Percentiles rank a stretch among this genome's conserved stretches.
Evolutionary conservation across 2,888 invertebrate genomes (phyloP).

Genomic region (Cinara cedri): DNA sequence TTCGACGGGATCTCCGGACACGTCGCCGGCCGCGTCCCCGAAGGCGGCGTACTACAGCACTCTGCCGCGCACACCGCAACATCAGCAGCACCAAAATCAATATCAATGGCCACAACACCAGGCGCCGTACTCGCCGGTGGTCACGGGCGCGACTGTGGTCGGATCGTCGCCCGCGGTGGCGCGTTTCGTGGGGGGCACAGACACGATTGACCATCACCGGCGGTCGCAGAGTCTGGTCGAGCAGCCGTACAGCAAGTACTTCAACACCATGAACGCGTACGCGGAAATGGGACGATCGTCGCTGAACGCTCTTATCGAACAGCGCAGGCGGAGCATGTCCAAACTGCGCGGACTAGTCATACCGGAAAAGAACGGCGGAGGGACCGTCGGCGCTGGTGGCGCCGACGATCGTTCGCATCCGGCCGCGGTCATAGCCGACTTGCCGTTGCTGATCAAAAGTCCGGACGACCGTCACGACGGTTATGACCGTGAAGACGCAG

Average conservation of each 20-base stretch:
- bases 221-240: conserved; percentile 67
- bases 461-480: conserved; percentile 61
- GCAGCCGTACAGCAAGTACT: conserved; percentile 65
- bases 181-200: conserved; percentile 60
- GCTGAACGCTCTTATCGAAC: conserved; percentile 77
- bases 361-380: conserved; percentile 69
- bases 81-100: conserved; percentile 19
- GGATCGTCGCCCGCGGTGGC: neutral
- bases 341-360: conserved; percentile 88
- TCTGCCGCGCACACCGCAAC: conserved; percentile 59
- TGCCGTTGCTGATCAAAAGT: conserved; percentile 18
- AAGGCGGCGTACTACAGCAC: conserved; percentile 60
- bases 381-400: conserved; percentile 64
- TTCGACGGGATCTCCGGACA: conserved; percentile 60
- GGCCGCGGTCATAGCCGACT: conserved; percentile 61
- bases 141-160: conserved; percentile 57
- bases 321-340: conserved; percentile 80
- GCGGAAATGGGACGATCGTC: conserved; percentile 56
- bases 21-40: conserved; percentile 59
- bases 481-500: conserved; percentile 69
- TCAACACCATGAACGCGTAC: conserved; percentile 61
- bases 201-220: conserved; percentile 61
- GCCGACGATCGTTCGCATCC: conserved; percentile 62
- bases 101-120: neutral
- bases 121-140: conserved; percentile 60